Evolutionary conservation across 1,140 invertebrate species (phyloP).

Genomic region (Drosophila carrolli): DNA sequence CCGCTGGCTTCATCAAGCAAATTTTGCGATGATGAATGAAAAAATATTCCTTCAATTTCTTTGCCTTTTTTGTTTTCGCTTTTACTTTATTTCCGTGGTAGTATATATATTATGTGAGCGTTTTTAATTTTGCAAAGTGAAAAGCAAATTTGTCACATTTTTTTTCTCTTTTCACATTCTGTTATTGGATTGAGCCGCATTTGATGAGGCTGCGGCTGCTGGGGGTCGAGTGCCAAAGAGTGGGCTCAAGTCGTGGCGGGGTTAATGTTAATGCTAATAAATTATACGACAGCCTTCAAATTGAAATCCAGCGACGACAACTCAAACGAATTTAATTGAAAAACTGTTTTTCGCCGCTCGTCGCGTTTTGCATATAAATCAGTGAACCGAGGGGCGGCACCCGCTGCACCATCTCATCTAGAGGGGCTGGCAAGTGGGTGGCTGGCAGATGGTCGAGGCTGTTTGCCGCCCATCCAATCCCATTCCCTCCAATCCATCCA

Average conservation of each 20-base stretch:
- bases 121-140: conserved; percentile 81
- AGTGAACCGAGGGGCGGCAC: conserved; percentile 34
- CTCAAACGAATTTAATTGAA: conserved; percentile 81
- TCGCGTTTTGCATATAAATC: conserved; percentile 80
- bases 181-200: conserved; percentile 74
- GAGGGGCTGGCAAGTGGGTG: background rate
- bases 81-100: conserved; percentile 21
- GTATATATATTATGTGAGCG: conserved; percentile 67
- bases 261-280: conserved; percentile 82
- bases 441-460: conserved; percentile 10
- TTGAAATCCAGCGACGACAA: conserved; percentile 77
- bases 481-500: conserved; percentile 13
- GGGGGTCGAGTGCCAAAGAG: background rate
- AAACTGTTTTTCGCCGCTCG: conserved; percentile 68
- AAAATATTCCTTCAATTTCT: conserved; percentile 39
- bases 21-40: conserved; percentile 77
- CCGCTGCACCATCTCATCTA: background rate
- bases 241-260: conserved; percentile 66
- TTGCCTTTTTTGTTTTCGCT: conserved; percentile 23
- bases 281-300: conserved; percentile 79
- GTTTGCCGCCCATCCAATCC: conserved; percentile 19
- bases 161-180: conserved; percentile 55
- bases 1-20: conserved; percentile 50
- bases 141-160: conserved; percentile 81
- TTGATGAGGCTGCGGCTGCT: conserved; percentile 55